A percentile compares a stretch with the other conserved stretches of the same genome.
phyloP scores from a whole-genome alignment of 2,888 invertebrate genomes.

The Crepidodera aurea region DNA sequence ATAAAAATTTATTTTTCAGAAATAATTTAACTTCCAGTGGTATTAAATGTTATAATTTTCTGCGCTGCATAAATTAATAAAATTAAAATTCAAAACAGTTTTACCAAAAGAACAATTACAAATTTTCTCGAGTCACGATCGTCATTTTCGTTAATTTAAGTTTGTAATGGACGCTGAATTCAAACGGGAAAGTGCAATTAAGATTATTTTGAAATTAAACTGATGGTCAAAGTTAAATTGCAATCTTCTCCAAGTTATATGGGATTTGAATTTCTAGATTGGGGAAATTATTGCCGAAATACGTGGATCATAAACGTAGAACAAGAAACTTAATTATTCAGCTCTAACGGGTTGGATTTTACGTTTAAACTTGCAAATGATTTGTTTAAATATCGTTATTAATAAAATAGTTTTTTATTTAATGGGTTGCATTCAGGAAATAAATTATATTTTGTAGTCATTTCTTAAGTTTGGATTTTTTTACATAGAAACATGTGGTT shows the following conservation, averaged over 20 bases:
- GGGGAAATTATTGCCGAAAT: slow-evolving; percentile 30
- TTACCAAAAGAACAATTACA: neutral
- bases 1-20: too few relatives aligned
- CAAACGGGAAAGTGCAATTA: slow-evolving; percentile 33
- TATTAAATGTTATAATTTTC: too few relatives aligned
- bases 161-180: slow-evolving; percentile 18
- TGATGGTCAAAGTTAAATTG: slow-evolving; percentile 37
- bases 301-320: slow-evolving; percentile 29
- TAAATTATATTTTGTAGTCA: too few relatives aligned
- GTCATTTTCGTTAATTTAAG: slow-evolving; percentile 26
- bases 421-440: too few relatives aligned
- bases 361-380: too few relatives aligned
- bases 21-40: too few relatives aligned
- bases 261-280: slow-evolving; percentile 28
- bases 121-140: slow-evolving; percentile 25
- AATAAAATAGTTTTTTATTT: too few relatives aligned
- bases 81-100: too few relatives aligned
- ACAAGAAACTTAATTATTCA: neutral
- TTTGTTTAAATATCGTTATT: too few relatives aligned
- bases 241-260: slow-evolving; percentile 31
- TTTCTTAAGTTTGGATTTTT: too few relatives aligned
- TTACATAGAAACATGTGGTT: too few relatives aligned
- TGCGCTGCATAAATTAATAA: too few relatives aligned
- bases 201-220: slow-evolving; percentile 32
- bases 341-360: neutral